Percentiles rank a stretch among this genome's conserved stretches.
Evolutionary conservation across 2,113 vertebrate genomes (phyloP).

Genomic region (Cinclus cinclus): DNA sequence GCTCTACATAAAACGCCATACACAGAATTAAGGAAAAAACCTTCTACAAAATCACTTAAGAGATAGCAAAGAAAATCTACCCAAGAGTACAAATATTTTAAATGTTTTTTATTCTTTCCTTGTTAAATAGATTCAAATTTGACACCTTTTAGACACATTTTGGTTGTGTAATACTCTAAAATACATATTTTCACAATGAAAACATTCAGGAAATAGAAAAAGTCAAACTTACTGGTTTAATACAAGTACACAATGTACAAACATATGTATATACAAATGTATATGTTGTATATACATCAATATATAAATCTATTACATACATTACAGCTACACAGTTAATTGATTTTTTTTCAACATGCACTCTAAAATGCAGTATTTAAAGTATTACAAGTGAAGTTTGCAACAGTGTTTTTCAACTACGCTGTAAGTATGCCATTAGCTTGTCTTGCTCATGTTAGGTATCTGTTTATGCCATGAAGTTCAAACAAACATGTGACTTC

Average conservation of each 20-base stretch:
- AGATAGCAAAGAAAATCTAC: neutral
- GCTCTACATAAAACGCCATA: neutral
- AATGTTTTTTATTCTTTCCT: neutral
- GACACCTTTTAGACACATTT: neutral
- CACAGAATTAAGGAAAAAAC: neutral
- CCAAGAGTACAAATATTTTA: neutral
- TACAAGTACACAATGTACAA: neutral
- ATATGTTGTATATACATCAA: neutral
- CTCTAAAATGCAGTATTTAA: constrained; percentile 1
- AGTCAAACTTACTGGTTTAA: neutral
- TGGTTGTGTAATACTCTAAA: neutral
- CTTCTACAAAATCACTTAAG: neutral
- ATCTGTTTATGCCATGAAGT: constrained; percentile 56
- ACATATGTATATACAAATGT: neutral
- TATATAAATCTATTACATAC: neutral
- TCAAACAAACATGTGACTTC: constrained; percentile 69
- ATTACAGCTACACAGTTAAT: neutral
- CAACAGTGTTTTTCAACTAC: constrained; percentile 11
- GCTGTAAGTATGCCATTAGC: constrained; percentile 24
- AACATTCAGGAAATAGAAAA: neutral
- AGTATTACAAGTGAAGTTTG: neutral
- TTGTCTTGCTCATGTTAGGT: constrained; percentile 41
- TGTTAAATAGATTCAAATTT: neutral
- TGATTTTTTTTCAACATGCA: neutral
- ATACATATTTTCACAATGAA: neutral